Conservation (phyloP, 35 echinoderm and acorn worm species). For the Ptychodera flava region DNA sequence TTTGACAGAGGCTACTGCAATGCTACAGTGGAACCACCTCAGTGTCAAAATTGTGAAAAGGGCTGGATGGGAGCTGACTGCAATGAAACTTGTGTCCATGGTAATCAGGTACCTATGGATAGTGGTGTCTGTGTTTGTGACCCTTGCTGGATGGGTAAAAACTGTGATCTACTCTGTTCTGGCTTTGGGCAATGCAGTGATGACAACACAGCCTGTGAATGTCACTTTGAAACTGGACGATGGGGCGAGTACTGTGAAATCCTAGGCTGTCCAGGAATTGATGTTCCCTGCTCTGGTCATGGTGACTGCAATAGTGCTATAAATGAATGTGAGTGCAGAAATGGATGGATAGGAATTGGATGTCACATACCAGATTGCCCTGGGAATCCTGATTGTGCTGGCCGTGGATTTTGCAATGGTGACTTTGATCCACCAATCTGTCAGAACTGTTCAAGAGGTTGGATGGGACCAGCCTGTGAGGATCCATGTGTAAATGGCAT, state of each 20-base stretch:
- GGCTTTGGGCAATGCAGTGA: slow-evolving; percentile 47
- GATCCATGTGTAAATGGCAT: background rate
- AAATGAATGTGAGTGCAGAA: slow-evolving; percentile 61
- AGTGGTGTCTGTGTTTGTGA: slow-evolving; percentile 65
- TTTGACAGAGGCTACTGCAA: slow-evolving; percentile 51
- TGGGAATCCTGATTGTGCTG: slow-evolving; percentile 69
- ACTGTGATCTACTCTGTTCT: slow-evolving; percentile 68
- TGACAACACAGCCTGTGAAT: slow-evolving; percentile 39
- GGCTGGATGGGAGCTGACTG: slow-evolving; percentile 80
- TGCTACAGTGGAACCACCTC: slow-evolving; percentile 36
- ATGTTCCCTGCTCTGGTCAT: slow-evolving; percentile 53
- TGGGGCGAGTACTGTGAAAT: slow-evolving; percentile 65
- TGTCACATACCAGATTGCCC: slow-evolving; percentile 75
- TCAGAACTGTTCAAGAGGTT: background rate
- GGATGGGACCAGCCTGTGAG: background rate
- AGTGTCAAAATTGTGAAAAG: slow-evolving; percentile 50
- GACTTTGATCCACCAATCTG: background rate
- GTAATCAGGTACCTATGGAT: slow-evolving; percentile 42
- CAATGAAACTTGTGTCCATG: slow-evolving; percentile 63
- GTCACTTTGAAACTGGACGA: slow-evolving; percentile 55
- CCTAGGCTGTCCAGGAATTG: slow-evolving; percentile 66
- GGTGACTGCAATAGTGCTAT: slow-evolving; percentile 74
- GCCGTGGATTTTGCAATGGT: slow-evolving; percentile 40
- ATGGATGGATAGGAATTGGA: slow-evolving; percentile 54
- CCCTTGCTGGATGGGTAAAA: slow-evolving; percentile 68